Percentiles rank a stretch among this genome's conserved stretches.
These are phyloP conservation scores for Brenthis daphne DNA, from an alignment of 2,888 invertebrate genomes.

Conservation along the genomic window DNA sequence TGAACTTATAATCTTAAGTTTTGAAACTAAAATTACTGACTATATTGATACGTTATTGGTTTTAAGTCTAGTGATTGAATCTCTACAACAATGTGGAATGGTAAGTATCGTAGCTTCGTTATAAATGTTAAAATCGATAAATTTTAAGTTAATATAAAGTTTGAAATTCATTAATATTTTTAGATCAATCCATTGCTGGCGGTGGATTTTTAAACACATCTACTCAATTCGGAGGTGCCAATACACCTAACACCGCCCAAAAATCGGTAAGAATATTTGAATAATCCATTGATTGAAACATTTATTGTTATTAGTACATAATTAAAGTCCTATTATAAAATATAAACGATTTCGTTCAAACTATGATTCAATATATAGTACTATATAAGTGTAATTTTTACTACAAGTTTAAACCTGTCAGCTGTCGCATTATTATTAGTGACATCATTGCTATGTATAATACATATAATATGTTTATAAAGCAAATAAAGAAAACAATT, in stretches of 20 bases:
- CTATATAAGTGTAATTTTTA: too few relatives aligned
- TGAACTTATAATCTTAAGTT: too few relatives aligned
- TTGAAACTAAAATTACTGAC: background rate
- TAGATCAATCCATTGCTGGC: slow-evolving; percentile 74
- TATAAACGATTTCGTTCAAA: background rate
- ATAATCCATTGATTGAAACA: background rate
- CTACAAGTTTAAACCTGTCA: too few relatives aligned
- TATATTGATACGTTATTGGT: background rate
- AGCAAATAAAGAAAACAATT: too few relatives aligned
- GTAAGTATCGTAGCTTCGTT: slow-evolving; percentile 30
- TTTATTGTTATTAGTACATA: background rate
- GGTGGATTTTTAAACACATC: slow-evolving; percentile 77
- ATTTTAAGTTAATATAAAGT: background rate
- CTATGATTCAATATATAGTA: too few relatives aligned
- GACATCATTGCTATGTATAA: too few relatives aligned
- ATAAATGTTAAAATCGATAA: background rate
- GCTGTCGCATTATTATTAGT: too few relatives aligned
- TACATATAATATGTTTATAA: too few relatives aligned
- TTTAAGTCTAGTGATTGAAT: background rate
- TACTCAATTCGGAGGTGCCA: slow-evolving; percentile 72
- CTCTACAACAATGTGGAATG: slow-evolving; percentile 40
- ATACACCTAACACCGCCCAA: slow-evolving; percentile 71
- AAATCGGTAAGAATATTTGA: slow-evolving; percentile 57
- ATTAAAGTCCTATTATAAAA: background rate
- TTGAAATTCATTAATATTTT: background rate